Conservation (phyloP, 1,140 invertebrate species). For the Mylabris phalerata region DNA sequence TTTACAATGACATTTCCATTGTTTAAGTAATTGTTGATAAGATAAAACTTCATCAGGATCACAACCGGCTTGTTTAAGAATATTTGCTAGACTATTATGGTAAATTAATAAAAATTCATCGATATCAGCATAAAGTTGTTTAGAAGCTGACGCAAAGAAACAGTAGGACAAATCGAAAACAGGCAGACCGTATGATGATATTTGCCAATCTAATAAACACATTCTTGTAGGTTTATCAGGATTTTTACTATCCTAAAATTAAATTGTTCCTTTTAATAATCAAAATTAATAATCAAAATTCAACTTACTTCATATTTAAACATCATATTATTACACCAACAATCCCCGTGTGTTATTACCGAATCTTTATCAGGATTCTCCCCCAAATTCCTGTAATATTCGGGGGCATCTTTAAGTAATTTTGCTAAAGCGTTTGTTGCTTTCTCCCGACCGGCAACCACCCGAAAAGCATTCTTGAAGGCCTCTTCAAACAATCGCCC, state of each 20-base stretch:
- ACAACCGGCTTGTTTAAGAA: constrained; percentile 31
- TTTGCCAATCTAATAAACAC: constrained; percentile 50
- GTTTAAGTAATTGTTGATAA: constrained; percentile 5
- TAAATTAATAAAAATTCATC: constrained; percentile 24
- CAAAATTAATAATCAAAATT: background rate
- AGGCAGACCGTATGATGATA: constrained; percentile 48
- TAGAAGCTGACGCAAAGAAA: constrained; percentile 47
- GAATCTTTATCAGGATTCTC: constrained; percentile 14
- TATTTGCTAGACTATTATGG: constrained; percentile 17
- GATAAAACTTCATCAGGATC: constrained; percentile 45
- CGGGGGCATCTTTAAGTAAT: constrained; percentile 1
- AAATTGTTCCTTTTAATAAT: background rate
- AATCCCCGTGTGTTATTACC: constrained; percentile 47
- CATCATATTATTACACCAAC: constrained; percentile 51
- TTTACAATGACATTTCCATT: constrained; percentile 4
- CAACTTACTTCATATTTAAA: constrained; percentile 44
- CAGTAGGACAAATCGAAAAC: constrained; percentile 50
- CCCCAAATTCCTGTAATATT: constrained; percentile 10
- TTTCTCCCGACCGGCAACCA: constrained; percentile 5
- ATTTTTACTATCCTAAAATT: constrained; percentile 3
- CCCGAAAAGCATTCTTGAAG: constrained; percentile 5
- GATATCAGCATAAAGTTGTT: constrained; percentile 24
- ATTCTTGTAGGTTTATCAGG: constrained; percentile 30
- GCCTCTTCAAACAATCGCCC: constrained; percentile 29
- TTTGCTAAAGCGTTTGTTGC: constrained; percentile 15